These are phyloP conservation scores for Gasterosteus nipponicus DNA, from an alignment of 2,113 vertebrate genomes.

Conservation along the genomic window DNA sequence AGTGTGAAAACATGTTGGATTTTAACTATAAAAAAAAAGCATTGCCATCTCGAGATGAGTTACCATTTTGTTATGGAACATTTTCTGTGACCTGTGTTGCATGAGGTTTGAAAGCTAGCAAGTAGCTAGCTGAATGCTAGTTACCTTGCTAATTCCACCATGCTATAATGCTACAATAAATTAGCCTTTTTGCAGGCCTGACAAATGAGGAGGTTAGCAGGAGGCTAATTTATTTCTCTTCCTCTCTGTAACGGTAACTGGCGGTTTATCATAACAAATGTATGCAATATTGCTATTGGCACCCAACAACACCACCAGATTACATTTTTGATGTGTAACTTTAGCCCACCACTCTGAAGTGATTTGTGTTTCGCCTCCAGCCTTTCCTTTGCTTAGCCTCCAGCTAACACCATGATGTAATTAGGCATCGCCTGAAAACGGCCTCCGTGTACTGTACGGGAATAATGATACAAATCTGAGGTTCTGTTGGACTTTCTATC, in stretches of 20 bases:
- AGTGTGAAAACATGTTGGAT: too few species aligned
- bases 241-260: neutral
- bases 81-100: neutral
- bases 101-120: neutral
- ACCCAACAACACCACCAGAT: neutral
- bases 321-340: neutral
- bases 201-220: neutral
- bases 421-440: neutral
- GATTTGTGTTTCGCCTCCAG: neutral
- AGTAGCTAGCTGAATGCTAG: neutral
- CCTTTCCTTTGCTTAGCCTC: neutral
- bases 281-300: neutral
- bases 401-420: neutral
- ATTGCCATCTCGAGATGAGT: neutral
- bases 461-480: neutral
- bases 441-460: neutral
- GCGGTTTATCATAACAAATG: neutral
- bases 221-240: neutral
- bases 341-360: neutral
- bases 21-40: neutral
- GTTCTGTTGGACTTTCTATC: conserved; percentile 13
- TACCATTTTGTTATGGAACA: neutral
- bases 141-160: neutral
- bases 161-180: neutral
- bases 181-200: neutral